Evolutionary conservation across 1,140 invertebrate species (phyloP).

Genomic region (Leptinotarsa lineolata): DNA sequence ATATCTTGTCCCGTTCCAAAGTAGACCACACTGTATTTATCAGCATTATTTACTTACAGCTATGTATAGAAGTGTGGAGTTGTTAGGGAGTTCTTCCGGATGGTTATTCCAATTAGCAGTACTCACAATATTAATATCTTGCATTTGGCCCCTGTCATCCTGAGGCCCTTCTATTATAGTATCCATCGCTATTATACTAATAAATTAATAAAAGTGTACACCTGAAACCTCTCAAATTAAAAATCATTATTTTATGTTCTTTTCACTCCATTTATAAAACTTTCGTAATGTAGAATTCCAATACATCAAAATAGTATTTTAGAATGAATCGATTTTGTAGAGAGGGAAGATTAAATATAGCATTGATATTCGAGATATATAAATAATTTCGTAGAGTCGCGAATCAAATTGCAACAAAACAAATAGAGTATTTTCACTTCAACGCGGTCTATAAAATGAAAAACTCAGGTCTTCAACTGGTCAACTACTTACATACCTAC

Average conservation of each 20-base stretch:
- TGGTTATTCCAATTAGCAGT: conserved; percentile 26
- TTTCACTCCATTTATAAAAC: neutral
- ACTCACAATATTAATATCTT: conserved; percentile 34
- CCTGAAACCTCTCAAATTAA: neutral
- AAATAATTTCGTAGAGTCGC: too few species aligned
- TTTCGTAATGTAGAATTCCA: neutral
- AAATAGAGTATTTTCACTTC: too few species aligned
- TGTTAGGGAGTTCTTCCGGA: conserved; percentile 31
- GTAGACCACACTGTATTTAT: neutral
- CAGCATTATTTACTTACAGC: conserved; percentile 44
- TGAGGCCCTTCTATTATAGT: conserved; percentile 39
- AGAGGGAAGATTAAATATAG: conserved; percentile 11
- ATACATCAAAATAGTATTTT: neutral
- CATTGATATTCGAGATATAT: neutral
- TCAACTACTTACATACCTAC: too few species aligned
- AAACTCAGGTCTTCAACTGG: too few species aligned
- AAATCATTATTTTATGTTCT: neutral
- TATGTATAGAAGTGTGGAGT: conserved; percentile 49
- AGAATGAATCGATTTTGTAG: conserved; percentile 33
- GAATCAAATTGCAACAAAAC: too few species aligned
- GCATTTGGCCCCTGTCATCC: conserved; percentile 28
- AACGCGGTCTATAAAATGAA: too few species aligned
- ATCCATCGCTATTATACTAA: conserved; percentile 34
- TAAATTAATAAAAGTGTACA: conserved; percentile 7
- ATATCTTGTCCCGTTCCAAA: too few species aligned